Evolutionary conservation across 2,888 invertebrate species (phyloP), one percentile per base, ranked within the genome.

Genomic region (Octodonta nipae): DNA sequence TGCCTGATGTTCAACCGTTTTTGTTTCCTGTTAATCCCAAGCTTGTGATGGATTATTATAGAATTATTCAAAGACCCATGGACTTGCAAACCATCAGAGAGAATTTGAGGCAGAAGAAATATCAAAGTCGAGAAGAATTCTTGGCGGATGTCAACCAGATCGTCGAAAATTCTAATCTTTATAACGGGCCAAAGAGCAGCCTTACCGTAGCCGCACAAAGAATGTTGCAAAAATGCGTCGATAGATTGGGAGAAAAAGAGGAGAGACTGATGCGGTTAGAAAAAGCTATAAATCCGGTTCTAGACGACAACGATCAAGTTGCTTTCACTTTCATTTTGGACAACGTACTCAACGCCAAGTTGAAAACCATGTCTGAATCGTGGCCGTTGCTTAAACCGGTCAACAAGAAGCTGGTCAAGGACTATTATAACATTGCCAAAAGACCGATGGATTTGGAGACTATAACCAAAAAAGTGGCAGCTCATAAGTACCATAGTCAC

Each of bases 301-400:
- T 99, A 20, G 95, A 96, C 58, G 96, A 96, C 51, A 81, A 96
- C 56, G 95, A 96, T 62, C 89, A 91, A 66, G 88, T 92, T 32
- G 92, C 92, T 0, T 66, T 96, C 33, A 87, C 91, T 1, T 96
- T 83, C 55, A 89, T 96, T 43, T 70, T 96, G 30, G 87, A 89
- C 43, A 88, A 83, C 53, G 75, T 91, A 20, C 68, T 95, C 27
- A 83, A 84, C 33, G 80, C 85, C 8, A 86, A 85, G 57, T 62
- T 95, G 43, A 92, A 89, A 57, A 67, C 78, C 0, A 79, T 87
- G 74, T 73, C 80, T 0, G 89, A 91, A 55, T 86, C 92, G 12
- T 93, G 89, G 83, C 91, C 93, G 0, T 99, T 99, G 73, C 71
- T 89, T 35, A 88, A 89, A 51, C 95, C 95, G 0, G 98, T 99